phyloP scores from a whole-genome alignment of 1,140 invertebrate species.

The Drosophila malerkotliana region DNA sequence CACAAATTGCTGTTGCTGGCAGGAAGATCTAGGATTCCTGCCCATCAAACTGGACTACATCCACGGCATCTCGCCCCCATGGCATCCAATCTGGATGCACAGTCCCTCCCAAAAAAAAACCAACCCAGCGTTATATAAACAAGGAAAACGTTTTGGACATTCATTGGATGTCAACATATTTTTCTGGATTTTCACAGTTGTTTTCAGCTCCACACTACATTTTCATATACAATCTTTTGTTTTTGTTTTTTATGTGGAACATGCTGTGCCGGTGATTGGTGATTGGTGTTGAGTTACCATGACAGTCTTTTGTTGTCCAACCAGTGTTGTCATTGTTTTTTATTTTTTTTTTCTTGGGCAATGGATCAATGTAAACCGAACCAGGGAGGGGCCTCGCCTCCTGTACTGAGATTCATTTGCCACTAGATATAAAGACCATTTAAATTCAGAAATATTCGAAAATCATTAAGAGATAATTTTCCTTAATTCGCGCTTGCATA shows the following conservation, averaged over 20 bases:
- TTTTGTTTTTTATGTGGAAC: slow-evolving; percentile 47
- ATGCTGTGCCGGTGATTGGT: slow-evolving; percentile 39
- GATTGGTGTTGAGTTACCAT: slow-evolving; percentile 72
- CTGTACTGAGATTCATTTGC: no score
- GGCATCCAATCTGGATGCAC: not conserved
- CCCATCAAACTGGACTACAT: slow-evolving; percentile 38
- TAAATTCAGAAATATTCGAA: not conserved
- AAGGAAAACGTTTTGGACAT: slow-evolving; percentile 53
- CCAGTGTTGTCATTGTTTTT: slow-evolving; percentile 7
- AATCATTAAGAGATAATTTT: slow-evolving; percentile 8
- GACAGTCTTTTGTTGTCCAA: slow-evolving; percentile 60
- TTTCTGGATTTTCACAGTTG: slow-evolving; percentile 35
- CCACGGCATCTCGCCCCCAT: slow-evolving; percentile 1
- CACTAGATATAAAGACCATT: not conserved
- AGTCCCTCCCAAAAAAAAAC: slow-evolving; percentile 34
- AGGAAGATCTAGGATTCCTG: slow-evolving; percentile 44
- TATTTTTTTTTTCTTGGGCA: slow-evolving; percentile 13
- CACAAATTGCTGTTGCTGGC: slow-evolving; percentile 62
- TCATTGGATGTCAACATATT: slow-evolving; percentile 79
- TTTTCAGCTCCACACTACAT: slow-evolving; percentile 11
- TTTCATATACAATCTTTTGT: not conserved
- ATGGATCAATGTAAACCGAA: slow-evolving; percentile 35
- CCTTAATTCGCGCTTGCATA: slow-evolving; percentile 9
- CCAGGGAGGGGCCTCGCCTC: not conserved
- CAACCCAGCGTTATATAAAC: slow-evolving; percentile 17